Conservation (phyloP, 2,888 invertebrate genomes). For the Machimus atricapillus region DNA sequence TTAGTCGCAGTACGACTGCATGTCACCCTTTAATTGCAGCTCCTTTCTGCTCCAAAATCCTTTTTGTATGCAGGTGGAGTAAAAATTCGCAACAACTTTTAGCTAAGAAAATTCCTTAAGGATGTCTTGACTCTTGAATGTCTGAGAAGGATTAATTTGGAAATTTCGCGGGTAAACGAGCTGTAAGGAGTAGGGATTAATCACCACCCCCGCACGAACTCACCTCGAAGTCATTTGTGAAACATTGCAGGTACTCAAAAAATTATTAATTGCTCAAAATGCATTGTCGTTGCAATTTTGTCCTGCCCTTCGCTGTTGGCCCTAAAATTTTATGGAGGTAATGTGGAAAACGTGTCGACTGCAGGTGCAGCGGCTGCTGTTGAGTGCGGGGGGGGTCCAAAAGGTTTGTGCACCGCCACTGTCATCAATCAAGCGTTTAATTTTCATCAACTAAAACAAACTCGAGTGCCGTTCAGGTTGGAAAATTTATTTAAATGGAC, state of each 20-base stretch:
- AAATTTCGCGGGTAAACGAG: neutral
- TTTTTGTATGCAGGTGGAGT: neutral
- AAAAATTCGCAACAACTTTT: neutral
- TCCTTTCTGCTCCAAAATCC: neutral
- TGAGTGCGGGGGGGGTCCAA: too few relatives aligned
- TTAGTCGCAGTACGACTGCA: neutral
- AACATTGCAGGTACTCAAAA: neutral
- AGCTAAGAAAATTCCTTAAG: neutral
- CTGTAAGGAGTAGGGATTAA: neutral
- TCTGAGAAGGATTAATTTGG: neutral
- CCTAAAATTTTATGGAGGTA: neutral
- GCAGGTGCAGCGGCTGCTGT: neutral
- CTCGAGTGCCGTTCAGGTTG: neutral
- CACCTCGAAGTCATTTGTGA: neutral
- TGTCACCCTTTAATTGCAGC: neutral
- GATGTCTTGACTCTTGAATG: neutral
- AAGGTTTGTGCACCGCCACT: neutral
- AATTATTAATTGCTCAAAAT: neutral
- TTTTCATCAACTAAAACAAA: neutral
- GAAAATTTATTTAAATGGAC: neutral
- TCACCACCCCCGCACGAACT: neutral
- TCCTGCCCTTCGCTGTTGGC: neutral
- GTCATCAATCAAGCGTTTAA: neutral
- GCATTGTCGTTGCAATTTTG: neutral
- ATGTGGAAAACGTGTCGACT: neutral